Percentiles rank a stretch among this genome's conserved stretches.
These are phyloP conservation scores for Grantiella picta DNA, from an alignment of 2,113 vertebrate species.

Conservation along the genomic window DNA sequence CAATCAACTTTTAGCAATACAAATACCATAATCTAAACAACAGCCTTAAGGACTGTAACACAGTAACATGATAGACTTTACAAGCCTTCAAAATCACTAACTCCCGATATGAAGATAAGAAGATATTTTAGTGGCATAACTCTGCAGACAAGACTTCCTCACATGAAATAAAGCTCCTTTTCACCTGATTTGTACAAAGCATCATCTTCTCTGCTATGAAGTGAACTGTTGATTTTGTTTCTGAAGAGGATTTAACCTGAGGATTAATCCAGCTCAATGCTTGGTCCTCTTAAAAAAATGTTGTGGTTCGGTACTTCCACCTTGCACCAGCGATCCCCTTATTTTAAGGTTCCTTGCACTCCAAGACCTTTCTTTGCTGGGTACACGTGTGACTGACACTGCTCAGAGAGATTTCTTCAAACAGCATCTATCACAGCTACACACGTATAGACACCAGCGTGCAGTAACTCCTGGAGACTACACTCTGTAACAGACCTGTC, in stretches of 20 bases:
- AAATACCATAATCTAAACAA: background rate
- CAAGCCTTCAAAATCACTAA: background rate
- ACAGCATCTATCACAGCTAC: background rate
- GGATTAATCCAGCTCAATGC: background rate
- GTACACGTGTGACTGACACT: background rate
- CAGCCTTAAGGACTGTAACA: background rate
- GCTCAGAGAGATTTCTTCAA: background rate
- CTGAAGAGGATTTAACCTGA: background rate
- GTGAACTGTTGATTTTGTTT: background rate
- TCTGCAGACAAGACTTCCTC: background rate
- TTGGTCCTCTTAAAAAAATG: background rate
- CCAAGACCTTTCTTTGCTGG: background rate
- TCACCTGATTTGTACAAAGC: background rate
- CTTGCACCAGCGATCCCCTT: background rate
- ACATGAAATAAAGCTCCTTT: background rate
- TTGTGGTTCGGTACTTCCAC: background rate
- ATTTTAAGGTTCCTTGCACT: background rate
- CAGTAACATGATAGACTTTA: background rate
- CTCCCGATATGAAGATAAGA: background rate
- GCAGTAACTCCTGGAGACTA: background rate
- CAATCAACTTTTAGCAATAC: background rate
- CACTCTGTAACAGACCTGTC: background rate
- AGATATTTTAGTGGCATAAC: background rate
- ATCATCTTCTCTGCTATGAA: background rate
- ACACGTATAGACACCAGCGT: background rate